A percentile compares a stretch with the other conserved stretches of the same genome.
Evolutionary conservation across 2,888 invertebrate genomes (phyloP).

Genomic region (Maniola hyperantus): DNA sequence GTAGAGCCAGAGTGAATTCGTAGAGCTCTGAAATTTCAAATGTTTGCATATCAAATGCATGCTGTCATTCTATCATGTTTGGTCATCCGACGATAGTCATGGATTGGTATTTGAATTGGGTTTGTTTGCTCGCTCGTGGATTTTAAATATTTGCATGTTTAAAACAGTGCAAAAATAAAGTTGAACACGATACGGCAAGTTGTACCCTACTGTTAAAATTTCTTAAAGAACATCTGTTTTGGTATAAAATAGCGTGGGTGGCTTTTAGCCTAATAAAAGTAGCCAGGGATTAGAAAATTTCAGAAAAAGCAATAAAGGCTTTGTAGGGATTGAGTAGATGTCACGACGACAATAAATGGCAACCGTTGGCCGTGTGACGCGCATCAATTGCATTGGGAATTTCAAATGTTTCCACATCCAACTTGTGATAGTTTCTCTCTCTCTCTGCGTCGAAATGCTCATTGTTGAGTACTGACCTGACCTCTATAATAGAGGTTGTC

Average conservation of each 20-base stretch:
- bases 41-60: slow-evolving; percentile 40
- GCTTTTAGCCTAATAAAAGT: not conserved
- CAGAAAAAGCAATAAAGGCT: slow-evolving; percentile 5
- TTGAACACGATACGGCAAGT: not conserved
- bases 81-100: slow-evolving; percentile 13
- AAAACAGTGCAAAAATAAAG: not conserved
- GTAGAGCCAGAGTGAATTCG: slow-evolving; percentile 10
- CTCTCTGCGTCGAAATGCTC: too few relatives aligned
- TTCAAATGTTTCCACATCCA: slow-evolving; percentile 1
- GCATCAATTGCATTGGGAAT: not conserved
- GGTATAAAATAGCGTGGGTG: not conserved
- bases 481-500: too few relatives aligned
- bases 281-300: not conserved
- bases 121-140: not conserved
- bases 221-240: not conserved
- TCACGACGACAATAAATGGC: slow-evolving; percentile 5
- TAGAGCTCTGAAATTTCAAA: slow-evolving; percentile 49
- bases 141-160: not conserved
- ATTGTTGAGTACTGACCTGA: too few relatives aligned
- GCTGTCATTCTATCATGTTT: slow-evolving; percentile 24
- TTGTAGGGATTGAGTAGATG: not conserved
- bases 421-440: not conserved
- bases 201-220: too few relatives aligned
- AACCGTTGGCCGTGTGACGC: slow-evolving; percentile 5
- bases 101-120: slow-evolving; percentile 27